These are phyloP conservation scores for Epizoanthus stellaris DNA, from an alignment of 92 coral and sea anemone species.

Conservation along the genomic window DNA sequence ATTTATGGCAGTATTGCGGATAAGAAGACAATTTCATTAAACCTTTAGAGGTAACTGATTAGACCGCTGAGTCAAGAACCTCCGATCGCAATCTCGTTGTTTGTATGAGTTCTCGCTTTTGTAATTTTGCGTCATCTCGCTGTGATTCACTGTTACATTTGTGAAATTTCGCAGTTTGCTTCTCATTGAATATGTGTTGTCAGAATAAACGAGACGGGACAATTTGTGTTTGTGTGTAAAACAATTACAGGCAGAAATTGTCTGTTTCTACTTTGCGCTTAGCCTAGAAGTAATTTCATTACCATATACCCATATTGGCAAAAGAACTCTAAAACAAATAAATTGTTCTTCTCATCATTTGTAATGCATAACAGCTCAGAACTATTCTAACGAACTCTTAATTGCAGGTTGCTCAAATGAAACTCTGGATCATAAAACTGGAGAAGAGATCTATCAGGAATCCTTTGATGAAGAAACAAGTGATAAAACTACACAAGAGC, in stretches of 20 bases:
- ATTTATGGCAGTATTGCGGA: neutral
- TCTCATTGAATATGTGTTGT: neutral
- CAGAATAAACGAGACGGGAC: neutral
- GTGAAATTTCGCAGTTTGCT: neutral
- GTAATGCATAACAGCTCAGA: conserved; percentile 13
- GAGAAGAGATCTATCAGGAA: neutral
- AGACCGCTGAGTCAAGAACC: neutral
- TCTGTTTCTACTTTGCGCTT: neutral
- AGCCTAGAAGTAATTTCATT: conserved; percentile 14
- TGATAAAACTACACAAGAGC: neutral
- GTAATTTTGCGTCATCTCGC: neutral
- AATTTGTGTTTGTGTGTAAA: neutral
- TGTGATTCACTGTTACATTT: neutral
- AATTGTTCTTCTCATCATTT: neutral
- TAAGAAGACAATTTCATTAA: conserved; percentile 16
- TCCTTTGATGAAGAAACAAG: neutral
- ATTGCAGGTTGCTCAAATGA: conserved; percentile 23
- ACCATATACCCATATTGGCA: conserved; percentile 34
- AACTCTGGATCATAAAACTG: neutral
- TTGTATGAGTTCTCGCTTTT: neutral
- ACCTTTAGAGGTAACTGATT: neutral
- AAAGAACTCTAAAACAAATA: conserved; percentile 36
- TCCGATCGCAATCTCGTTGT: neutral
- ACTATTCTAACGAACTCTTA: neutral
- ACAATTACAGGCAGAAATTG: conserved; percentile 11